Conservation (phyloP, 1,140 invertebrate species). For the Streblospio benedicti region DNA sequence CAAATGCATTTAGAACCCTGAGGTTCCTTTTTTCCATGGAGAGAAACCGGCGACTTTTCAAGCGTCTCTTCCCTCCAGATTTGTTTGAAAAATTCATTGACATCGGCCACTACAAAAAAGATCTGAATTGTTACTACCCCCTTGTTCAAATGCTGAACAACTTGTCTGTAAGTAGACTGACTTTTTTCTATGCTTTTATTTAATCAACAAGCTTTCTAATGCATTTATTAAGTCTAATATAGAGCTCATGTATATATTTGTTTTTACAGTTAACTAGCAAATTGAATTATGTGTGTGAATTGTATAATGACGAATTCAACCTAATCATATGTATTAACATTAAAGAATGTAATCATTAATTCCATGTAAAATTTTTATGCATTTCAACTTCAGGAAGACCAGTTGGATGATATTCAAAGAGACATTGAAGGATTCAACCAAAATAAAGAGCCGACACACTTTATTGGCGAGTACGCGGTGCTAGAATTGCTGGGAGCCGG, state of each 20-base stretch:
- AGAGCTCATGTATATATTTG: no score
- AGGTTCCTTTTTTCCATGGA: constrained; percentile 48
- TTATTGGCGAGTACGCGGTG: constrained; percentile 48
- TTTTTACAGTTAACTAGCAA: not conserved
- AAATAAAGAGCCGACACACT: constrained; percentile 37
- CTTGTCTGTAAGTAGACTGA: constrained; percentile 33
- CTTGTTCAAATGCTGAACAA: constrained; percentile 41
- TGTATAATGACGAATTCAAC: not conserved
- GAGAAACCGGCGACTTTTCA: constrained; percentile 44
- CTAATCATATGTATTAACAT: no score
- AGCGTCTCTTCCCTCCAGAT: constrained; percentile 40
- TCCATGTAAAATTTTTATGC: no score
- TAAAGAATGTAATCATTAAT: no score
- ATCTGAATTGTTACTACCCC: constrained; percentile 38
- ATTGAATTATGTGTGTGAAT: not conserved
- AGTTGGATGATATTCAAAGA: constrained; percentile 33
- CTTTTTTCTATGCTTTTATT: not conserved
- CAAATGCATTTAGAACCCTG: constrained; percentile 46
- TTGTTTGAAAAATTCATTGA: constrained; percentile 48
- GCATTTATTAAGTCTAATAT: no score
- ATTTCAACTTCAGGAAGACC: constrained; percentile 13
- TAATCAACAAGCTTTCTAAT: not conserved
- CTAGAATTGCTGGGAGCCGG: constrained; percentile 48
- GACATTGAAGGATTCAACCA: constrained; percentile 42
- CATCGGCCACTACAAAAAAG: constrained; percentile 46